These are phyloP conservation scores for Aphyosemion australe DNA, from an alignment of 2,113 vertebrate species.

Conservation along the genomic window DNA sequence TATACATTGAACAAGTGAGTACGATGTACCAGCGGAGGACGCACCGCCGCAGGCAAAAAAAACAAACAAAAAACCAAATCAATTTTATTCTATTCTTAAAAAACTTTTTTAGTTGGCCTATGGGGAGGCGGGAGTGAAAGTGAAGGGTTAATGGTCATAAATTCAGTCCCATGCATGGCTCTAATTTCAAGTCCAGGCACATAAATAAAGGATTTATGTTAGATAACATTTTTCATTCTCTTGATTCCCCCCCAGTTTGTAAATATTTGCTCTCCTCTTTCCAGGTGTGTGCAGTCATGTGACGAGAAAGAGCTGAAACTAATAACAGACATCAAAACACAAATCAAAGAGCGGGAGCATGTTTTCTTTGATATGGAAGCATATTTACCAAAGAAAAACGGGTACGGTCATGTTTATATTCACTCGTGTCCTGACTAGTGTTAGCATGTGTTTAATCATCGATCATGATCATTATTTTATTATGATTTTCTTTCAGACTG, in stretches of 20 bases:
- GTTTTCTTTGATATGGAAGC: constrained; percentile 98
- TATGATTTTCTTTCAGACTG: constrained; percentile 78
- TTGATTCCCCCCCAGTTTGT: no score
- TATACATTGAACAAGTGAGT: constrained; percentile 82
- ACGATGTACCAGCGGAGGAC: no score
- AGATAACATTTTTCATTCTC: not conserved
- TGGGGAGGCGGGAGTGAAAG: no score
- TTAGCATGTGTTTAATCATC: not conserved
- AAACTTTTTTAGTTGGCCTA: no score
- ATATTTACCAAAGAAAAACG: constrained; percentile 96
- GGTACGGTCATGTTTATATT: constrained; percentile 76
- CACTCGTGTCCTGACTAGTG: not conserved
- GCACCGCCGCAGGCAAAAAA: no score
- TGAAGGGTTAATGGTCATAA: no score
- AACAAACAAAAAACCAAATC: no score
- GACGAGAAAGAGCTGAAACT: constrained; percentile 80
- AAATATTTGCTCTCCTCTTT: not conserved
- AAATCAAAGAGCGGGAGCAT: constrained; percentile 92
- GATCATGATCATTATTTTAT: no score
- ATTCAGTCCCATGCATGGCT: no score
- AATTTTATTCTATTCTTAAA: no score
- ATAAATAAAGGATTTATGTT: not conserved
- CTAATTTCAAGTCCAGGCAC: no score
- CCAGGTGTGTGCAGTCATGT: constrained; percentile 80
- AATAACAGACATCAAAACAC: constrained; percentile 82